Evolutionary conservation across 2,113 vertebrate genomes (phyloP).

Genomic region (Tamias sibiricus): DNA sequence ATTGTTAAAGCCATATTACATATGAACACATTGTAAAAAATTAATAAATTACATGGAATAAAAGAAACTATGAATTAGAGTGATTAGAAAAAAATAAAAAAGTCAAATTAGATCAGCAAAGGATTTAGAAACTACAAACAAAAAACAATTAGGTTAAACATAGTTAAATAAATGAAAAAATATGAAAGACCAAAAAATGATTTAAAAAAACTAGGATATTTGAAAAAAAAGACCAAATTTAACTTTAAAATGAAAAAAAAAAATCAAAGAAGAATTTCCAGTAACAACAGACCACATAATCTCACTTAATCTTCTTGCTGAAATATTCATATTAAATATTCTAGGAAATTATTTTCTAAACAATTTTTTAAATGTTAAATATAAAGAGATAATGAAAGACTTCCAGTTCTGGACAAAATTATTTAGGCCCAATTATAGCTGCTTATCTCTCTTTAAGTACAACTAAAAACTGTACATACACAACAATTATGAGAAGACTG

Average conservation of each 20-base stretch:
- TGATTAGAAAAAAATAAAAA: background rate
- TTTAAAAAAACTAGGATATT: background rate
- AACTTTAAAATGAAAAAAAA: conserved; percentile 9
- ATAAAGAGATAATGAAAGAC: background rate
- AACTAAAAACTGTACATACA: background rate
- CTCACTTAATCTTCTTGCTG: background rate
- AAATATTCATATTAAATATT: background rate
- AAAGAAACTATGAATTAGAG: background rate
- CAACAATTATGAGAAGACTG: background rate
- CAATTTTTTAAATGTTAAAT: background rate
- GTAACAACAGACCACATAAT: background rate
- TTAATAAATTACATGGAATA: background rate
- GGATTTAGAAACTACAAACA: background rate
- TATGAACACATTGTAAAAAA: background rate
- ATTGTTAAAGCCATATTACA: background rate
- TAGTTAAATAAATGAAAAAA: background rate
- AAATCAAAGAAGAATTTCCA: background rate
- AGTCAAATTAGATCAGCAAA: background rate
- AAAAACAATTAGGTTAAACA: background rate
- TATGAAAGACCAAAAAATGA: background rate
- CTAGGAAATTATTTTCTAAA: background rate
- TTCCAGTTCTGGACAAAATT: background rate
- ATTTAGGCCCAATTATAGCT: background rate
- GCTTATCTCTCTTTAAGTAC: background rate
- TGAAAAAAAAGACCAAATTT: background rate